These are phyloP conservation scores for Lysiphlebus fabarum DNA, from an alignment of 1,140 invertebrate genomes.

Conservation along the genomic window DNA sequence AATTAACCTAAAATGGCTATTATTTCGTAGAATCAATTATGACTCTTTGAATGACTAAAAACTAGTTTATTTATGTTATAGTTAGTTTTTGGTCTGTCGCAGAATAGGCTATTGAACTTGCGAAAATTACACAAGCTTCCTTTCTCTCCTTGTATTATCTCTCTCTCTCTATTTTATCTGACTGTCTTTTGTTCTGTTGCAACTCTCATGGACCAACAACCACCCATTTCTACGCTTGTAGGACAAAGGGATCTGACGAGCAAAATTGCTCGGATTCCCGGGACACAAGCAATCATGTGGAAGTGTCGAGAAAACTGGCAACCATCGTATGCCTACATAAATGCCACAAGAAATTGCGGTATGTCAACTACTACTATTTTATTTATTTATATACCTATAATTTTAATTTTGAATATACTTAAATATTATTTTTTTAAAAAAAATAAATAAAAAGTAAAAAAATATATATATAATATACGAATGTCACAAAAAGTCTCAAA, in stretches of 20 bases:
- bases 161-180: too few relatives aligned
- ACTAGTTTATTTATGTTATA: too few relatives aligned
- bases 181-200: too few relatives aligned
- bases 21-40: not conserved
- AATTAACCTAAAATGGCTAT: not conserved
- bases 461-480: too few relatives aligned
- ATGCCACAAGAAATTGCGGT: conserved; percentile 14
- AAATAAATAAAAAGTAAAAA: too few relatives aligned
- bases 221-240: not conserved
- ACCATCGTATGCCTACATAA: conserved; percentile 7
- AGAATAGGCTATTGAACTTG: too few relatives aligned
- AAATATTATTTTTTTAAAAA: too few relatives aligned
- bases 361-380: conserved; percentile 5
- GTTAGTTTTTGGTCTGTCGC: not conserved
- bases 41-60: not conserved
- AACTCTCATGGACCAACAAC: too few relatives aligned
- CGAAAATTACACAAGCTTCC: too few relatives aligned
- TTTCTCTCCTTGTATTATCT: too few relatives aligned
- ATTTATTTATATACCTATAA: not conserved
- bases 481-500: too few relatives aligned
- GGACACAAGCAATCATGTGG: conserved; percentile 9
- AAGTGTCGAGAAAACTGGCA: conserved; percentile 16
- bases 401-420: not conserved
- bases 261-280: conserved; percentile 11
- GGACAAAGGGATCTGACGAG: conserved; percentile 10